Evolutionary conservation across 2,113 vertebrate species (phyloP), one percentile per base, ranked within the genome.

Genomic region (Protobothrops mucrosquamatus): DNA sequence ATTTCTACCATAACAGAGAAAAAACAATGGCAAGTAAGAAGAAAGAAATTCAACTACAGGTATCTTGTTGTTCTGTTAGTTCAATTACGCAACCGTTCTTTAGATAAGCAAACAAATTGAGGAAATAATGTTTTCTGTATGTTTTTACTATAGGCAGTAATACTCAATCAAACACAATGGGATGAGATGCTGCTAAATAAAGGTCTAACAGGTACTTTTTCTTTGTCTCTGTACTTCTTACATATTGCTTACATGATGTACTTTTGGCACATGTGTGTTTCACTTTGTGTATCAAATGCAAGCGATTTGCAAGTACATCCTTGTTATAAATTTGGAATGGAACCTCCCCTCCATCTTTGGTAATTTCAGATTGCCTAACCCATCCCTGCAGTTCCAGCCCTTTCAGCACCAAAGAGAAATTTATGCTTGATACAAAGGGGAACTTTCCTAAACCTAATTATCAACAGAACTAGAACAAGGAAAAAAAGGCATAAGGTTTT

Each of bases 141-240:
- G 0, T 94, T 96, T 81, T 93, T 95, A 20, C 96, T 96, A 92
- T 95, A 98, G 98, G 0, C 89, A 0, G 0, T 91, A 48, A 56
- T 98, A 96, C 95, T 91, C 3, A 90, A 2, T 92, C 95, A 98
- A 95, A 26, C 39, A 1, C 91, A 97, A 46, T 98, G 98, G 98
- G 96, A 98, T 52, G 97, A 98, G 93, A 98, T 98, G 97, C 20
- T 98, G 90, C 94, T 92, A 91, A 97, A 59, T 34, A 97, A 97
- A 95, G 98, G 97, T 52, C 89, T 98, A 92, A 96, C 97, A 98
- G 98, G 98, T 98, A 97, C 22, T 15, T 69, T 3, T 9, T n/a
- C 55, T 74, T 94, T 43, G n/a, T 12, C 10, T n/a, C 8, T 90
- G 93, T 94, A 89, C 57, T 74, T 9, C 46, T 85, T 89, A 87